A percentile compares a stretch with the other conserved stretches of the same genome.
Conservation (phyloP, 2,113 vertebrate genomes). For the Craseonycteris thonglongyai region DNA sequence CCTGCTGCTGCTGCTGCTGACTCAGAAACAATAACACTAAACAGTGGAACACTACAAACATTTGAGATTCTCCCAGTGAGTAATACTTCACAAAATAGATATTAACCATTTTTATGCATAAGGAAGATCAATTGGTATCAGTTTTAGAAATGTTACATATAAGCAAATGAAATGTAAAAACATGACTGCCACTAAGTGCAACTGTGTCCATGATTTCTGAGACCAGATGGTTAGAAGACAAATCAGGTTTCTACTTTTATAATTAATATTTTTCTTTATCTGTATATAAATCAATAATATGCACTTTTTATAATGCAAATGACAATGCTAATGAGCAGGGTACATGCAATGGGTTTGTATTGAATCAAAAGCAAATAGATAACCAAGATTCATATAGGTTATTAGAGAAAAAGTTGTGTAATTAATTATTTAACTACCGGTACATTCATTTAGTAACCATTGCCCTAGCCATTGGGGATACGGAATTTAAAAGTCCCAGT, state of each 20-base stretch:
- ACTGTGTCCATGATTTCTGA: background rate
- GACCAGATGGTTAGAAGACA: background rate
- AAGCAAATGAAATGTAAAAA: background rate
- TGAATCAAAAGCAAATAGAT: background rate
- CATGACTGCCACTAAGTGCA: background rate
- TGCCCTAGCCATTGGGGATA: background rate
- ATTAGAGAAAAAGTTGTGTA: background rate
- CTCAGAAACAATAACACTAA: conserved; percentile 93
- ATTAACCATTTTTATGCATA: background rate
- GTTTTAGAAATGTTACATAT: background rate
- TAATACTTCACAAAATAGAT: conserved; percentile 40
- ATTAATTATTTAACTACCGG: background rate
- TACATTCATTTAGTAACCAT: background rate
- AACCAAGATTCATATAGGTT: background rate
- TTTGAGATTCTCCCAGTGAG: conserved; percentile 98
- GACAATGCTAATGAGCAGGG: background rate
- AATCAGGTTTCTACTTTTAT: background rate
- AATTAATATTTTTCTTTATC: background rate
- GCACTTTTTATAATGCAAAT: background rate
- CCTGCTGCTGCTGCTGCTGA: conserved; percentile 84
- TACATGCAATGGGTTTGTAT: background rate
- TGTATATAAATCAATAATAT: background rate
- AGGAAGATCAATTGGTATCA: background rate
- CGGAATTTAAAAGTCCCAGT: background rate
- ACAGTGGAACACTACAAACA: conserved; percentile 92